Evolutionary conservation across 2,888 invertebrate species (phyloP), one percentile per base, ranked within the genome.

Genomic region (Eudasyphora cyanicolor): DNA sequence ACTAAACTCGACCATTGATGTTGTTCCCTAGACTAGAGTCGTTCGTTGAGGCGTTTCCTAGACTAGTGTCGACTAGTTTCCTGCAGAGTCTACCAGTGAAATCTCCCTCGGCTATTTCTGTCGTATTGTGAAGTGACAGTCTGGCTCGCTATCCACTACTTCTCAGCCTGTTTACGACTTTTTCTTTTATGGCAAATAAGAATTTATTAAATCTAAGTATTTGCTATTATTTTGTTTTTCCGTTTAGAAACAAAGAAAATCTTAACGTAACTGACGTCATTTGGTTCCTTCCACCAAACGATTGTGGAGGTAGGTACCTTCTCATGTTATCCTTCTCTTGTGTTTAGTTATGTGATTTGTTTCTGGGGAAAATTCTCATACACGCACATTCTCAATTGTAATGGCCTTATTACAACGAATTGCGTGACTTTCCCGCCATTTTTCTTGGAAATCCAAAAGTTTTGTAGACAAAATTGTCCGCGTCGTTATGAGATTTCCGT

Each of bases 371-470:
- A 67, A 67, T 67, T 42, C 67, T 42, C 67, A 35, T 67, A 42
- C 67, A 67, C 67, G 42, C 67, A 42, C 67, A 42, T 67, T 12
- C 21, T 45, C n/a, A 45, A n/a, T 57, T 57, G 19, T 19, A 51
- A 51, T 51, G 8, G 24, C 8, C 7, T 19, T 57, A 32, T 57
- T 57, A 14, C 35, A 1, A 67, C 35, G 38, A 10, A n/a, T 76
- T 77, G 64, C 76, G 64, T 81, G 76, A 24, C 51, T 67, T 81
- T 67, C 45, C 17, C 45, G 45, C 29, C 12, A 38, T 38, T 77
- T 82, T 82, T 69, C 81, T 70, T 17, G 57, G 71, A 81, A 79
- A 24, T 67, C 10, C 35, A 38, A 27, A 12, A 2, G 14, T 27
- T 27, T 57, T 6, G 27, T 27, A 21, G 57, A 57, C 57, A 57